Conservation (phyloP, 2,113 vertebrate species). For the Smithornis capensis region DNA sequence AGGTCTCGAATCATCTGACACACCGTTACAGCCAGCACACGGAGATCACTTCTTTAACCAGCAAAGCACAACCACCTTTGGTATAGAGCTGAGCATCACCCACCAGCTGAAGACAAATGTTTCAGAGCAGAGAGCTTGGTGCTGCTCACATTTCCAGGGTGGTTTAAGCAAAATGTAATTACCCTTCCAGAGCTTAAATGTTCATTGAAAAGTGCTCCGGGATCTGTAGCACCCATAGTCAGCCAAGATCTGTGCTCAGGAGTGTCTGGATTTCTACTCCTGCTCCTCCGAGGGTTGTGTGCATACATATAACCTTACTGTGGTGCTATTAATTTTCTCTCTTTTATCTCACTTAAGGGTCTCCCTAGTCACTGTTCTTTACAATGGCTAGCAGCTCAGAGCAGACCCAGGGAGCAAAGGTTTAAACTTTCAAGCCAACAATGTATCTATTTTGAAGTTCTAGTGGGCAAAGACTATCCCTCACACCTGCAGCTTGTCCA, state of each 20-base stretch:
- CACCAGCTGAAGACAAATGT: background rate
- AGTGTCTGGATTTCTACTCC: background rate
- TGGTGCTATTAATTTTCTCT: background rate
- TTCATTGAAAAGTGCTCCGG: background rate
- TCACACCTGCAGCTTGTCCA: background rate
- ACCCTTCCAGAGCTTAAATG: background rate
- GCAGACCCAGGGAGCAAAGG: background rate
- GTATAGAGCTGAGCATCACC: accelerated
- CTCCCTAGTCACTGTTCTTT: background rate
- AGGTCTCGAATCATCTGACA: background rate
- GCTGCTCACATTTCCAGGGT: background rate
- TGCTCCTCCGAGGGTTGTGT: background rate
- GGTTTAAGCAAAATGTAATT: background rate
- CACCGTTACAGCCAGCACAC: accelerated
- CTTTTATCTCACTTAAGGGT: background rate
- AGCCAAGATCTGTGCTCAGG: background rate
- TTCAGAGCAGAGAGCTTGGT: background rate
- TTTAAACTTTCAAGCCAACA: background rate
- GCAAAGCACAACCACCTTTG: accelerated
- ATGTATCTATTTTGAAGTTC: background rate
- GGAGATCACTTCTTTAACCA: background rate
- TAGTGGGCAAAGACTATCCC: background rate
- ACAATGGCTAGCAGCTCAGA: background rate
- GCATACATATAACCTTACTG: background rate
- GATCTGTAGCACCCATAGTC: background rate